phyloP scores from a whole-genome alignment of 2,113 vertebrate genomes.

The Hyperoodon ampullatus region DNA sequence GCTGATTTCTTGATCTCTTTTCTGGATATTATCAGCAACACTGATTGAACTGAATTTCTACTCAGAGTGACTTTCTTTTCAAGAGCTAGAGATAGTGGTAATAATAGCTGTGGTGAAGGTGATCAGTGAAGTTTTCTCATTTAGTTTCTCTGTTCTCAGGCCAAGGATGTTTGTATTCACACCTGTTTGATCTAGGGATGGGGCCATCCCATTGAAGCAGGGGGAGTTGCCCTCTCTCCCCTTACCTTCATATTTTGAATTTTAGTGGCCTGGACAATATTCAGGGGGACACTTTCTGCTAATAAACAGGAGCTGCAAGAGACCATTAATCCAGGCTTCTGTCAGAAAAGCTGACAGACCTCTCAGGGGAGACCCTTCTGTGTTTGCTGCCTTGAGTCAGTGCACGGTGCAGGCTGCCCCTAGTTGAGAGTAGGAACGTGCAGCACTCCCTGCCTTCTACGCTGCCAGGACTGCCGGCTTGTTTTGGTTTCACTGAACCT shows the following conservation, averaged over 20 bases:
- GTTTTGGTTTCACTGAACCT: constrained; percentile 8
- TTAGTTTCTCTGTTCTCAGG: background rate
- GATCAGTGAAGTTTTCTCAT: background rate
- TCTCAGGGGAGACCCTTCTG: background rate
- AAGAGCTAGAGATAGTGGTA: background rate
- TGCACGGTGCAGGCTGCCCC: background rate
- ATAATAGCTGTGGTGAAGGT: background rate
- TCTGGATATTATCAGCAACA: constrained; percentile 1
- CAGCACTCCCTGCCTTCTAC: no score
- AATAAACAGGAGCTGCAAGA: constrained; percentile 32
- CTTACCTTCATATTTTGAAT: constrained; percentile 14
- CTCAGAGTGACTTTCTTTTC: background rate
- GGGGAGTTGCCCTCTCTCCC: background rate
- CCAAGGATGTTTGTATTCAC: background rate
- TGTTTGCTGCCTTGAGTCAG: background rate
- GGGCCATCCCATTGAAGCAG: background rate
- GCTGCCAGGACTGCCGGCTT: no score
- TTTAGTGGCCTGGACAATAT: background rate
- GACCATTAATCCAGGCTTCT: constrained; percentile 33
- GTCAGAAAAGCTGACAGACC: background rate
- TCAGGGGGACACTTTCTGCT: background rate
- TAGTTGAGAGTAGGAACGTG: background rate
- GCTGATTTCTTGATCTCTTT: background rate
- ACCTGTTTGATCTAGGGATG: background rate
- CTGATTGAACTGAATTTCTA: constrained; percentile 39